These are phyloP conservation scores for Epirrita christyi DNA, from an alignment of 2,888 invertebrate genomes.

Conservation along the genomic window DNA sequence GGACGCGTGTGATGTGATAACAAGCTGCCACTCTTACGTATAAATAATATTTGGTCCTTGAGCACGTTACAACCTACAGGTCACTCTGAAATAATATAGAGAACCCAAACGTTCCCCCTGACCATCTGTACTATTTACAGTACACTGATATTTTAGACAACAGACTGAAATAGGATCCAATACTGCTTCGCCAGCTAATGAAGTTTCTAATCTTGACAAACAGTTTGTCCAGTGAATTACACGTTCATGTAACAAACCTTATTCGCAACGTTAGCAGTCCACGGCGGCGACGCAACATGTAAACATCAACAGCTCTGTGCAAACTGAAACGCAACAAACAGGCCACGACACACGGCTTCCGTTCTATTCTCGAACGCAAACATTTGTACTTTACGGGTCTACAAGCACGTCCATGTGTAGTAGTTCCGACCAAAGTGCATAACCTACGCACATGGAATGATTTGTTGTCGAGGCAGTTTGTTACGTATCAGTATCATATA, in stretches of 20 bases:
- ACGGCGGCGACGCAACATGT: constrained; percentile 36
- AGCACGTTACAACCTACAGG: too few relatives aligned
- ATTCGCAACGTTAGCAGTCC: constrained; percentile 36
- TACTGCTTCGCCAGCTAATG: background rate
- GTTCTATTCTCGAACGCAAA: constrained; percentile 63
- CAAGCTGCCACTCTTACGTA: too few relatives aligned
- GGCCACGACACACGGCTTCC: constrained; percentile 56
- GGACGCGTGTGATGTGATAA: too few relatives aligned
- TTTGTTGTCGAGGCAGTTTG: constrained; percentile 2
- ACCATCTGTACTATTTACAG: too few relatives aligned
- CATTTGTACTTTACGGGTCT: constrained; percentile 49
- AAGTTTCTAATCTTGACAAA: background rate
- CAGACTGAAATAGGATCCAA: background rate
- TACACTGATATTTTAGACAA: too few relatives aligned
- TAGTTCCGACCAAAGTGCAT: constrained; percentile 16
- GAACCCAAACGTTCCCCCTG: too few relatives aligned
- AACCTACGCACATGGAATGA: background rate
- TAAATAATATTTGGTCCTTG: too few relatives aligned
- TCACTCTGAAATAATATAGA: too few relatives aligned
- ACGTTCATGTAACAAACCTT: constrained; percentile 7
- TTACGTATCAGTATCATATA: background rate
- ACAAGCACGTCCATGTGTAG: constrained; percentile 20
- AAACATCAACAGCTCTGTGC: constrained; percentile 48
- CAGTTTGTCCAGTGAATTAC: background rate
- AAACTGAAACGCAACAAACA: constrained; percentile 45